These are phyloP conservation scores for Lepidostoma basale DNA, from an alignment of 1,140 invertebrate genomes.

Conservation along the genomic window DNA sequence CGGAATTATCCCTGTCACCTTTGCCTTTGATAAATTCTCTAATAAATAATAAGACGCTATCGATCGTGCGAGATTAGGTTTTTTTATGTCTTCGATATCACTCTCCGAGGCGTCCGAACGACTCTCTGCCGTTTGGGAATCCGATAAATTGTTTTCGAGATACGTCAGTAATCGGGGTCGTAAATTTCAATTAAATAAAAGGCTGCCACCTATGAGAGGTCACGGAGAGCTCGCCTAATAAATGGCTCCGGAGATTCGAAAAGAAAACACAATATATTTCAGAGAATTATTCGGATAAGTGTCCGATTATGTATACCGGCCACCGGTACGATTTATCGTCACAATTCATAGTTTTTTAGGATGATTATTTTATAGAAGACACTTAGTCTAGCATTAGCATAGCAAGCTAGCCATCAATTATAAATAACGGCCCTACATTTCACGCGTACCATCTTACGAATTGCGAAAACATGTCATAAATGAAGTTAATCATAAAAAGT, in stretches of 20 bases:
- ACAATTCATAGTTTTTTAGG: constrained; percentile 15
- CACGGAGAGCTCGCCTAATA: constrained; percentile 23
- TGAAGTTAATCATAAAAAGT: too few relatives aligned
- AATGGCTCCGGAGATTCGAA: constrained; percentile 12
- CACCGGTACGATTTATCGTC: constrained; percentile 18
- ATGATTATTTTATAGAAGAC: too few relatives aligned
- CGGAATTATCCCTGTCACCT: constrained; percentile 1
- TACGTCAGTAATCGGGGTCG: constrained; percentile 26
- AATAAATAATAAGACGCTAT: constrained; percentile 28
- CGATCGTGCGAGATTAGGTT: constrained; percentile 22
- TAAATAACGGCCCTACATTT: too few relatives aligned
- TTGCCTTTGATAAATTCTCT: constrained; percentile 11
- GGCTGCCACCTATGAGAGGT: constrained; percentile 25
- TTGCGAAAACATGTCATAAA: too few relatives aligned
- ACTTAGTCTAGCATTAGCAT: too few relatives aligned
- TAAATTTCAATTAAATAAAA: constrained; percentile 38
- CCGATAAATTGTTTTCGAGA: constrained; percentile 26
- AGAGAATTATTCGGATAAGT: constrained; percentile 10
- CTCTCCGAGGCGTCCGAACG: neutral
- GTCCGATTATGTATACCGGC: constrained; percentile 3
- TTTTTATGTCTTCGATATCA: constrained; percentile 4
- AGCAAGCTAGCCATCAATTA: too few relatives aligned
- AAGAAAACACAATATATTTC: constrained; percentile 20
- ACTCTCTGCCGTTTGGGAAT: constrained; percentile 11
- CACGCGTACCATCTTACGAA: too few relatives aligned